Percentiles rank a stretch among this genome's conserved stretches.
These are phyloP conservation scores for Rhopalosiphum maidis DNA, from an alignment of 1,140 invertebrate genomes.

Conservation along the genomic window DNA sequence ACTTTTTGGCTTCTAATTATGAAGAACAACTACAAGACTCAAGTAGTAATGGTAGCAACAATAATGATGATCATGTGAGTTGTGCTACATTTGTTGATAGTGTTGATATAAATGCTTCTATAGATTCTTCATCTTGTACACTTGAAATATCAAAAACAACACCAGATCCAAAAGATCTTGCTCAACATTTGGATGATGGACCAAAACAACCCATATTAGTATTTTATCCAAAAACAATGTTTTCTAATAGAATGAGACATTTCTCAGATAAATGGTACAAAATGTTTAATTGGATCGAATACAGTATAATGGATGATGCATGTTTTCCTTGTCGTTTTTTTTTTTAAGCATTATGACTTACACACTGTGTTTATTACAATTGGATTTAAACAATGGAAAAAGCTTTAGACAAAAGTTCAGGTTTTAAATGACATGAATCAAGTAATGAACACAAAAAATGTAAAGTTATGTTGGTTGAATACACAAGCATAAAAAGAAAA, in stretches of 20 bases:
- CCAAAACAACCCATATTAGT: conserved; percentile 21
- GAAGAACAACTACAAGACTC: too few relatives aligned
- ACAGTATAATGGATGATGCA: background rate
- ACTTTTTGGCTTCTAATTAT: too few relatives aligned
- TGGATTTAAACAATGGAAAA: conserved; percentile 53
- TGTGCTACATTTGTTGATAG: too few relatives aligned
- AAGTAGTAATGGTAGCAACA: too few relatives aligned
- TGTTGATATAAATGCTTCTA: too few relatives aligned
- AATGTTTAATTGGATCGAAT: conserved; percentile 28
- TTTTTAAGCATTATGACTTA: background rate
- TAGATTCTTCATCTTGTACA: too few relatives aligned
- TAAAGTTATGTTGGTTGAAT: background rate
- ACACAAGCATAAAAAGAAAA: background rate
- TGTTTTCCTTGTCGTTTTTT: conserved; percentile 28
- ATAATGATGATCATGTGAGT: too few relatives aligned
- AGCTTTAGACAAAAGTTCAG: conserved; percentile 28
- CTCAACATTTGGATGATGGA: background rate
- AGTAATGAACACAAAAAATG: conserved; percentile 26
- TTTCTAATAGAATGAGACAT: conserved; percentile 27
- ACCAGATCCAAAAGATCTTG: conserved; percentile 24
- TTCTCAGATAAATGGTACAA: conserved; percentile 4
- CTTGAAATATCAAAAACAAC: too few relatives aligned
- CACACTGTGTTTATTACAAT: background rate
- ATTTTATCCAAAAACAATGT: conserved; percentile 15
- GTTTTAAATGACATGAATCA: background rate